Evolutionary conservation across 2,888 invertebrate species (phyloP), one percentile per base, ranked within the genome.

Genomic region (Drosophila seclusa): DNA sequence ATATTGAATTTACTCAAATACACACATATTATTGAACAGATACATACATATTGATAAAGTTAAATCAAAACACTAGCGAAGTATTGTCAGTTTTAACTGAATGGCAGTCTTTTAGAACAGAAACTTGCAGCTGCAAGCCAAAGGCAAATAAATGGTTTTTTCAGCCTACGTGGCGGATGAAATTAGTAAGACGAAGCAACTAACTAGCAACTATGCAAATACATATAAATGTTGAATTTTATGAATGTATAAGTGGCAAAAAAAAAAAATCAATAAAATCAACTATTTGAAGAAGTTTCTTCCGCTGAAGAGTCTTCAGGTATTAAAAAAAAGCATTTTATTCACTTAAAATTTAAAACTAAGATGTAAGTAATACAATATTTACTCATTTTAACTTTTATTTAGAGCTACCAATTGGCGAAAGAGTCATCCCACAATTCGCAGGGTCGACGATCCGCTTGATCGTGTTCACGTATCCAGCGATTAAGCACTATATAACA

Each of bases 391-490:
- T 59, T 53, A 29, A 24, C 11, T 13, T 4, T 50, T 40, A 2
- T 24, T 49, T 3, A 68, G n/a, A 4, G 64, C 54, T 7, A 36
- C 0, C 13, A 79, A 2, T n/a, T 63, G 55, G 4, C 4, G 38
- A 36, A 1, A 0, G 86, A 68, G 49, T 88, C 89, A 59, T 87
- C 76, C 86, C 83, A 88, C 7, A 63, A 3, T 2, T 93, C 93
- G 79, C 95, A 95, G 0, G 95, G 95, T 82, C 95, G 92, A 50
- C 92, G 92, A 90, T 97, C 97, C 92, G 97, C 97, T 92, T 98
- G 97, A 16, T 96, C 96, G 78, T 94, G 91, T 92, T 98, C 97
- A 90, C 97, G 97, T 62, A 98, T 95, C 97, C 98, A 98, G 93
- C 97, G 97, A 93, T 98, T 98, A 13, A 96, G 95, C 38, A 97